A percentile compares a stretch with the other conserved stretches of the same genome.
Conservation (phyloP, 2,888 invertebrate genomes). For the Athalia rosae region DNA sequence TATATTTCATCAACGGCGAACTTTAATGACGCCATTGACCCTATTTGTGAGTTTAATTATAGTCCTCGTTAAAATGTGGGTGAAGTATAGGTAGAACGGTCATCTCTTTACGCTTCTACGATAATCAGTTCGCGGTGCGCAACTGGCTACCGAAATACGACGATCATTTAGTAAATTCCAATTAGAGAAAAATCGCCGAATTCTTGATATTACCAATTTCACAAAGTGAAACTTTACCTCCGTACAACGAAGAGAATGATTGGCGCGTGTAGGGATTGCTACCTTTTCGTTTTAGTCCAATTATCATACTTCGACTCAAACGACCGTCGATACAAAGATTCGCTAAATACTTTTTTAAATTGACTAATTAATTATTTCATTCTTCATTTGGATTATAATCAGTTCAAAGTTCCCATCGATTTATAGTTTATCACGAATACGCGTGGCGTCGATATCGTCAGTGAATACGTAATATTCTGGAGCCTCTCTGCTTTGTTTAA, state of each 20-base stretch:
- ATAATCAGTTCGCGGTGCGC: no score
- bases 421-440: no score
- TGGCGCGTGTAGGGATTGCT: neutral
- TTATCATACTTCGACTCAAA: no score
- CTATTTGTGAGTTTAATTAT: slow-evolving; percentile 2
- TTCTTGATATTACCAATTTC: slow-evolving; percentile 17
- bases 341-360: no score
- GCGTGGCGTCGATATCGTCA: no score
- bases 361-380: no score
- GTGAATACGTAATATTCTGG: no score
- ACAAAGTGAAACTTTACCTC: neutral
- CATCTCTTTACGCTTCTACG: neutral
- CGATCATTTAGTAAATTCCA: slow-evolving; percentile 27
- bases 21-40: slow-evolving; percentile 2
- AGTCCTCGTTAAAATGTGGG: neutral
- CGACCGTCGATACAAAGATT: no score
- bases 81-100: neutral
- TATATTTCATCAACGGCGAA: neutral
- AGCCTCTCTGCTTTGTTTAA: no score
- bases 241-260: neutral
- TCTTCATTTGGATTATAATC: neutral
- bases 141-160: slow-evolving; percentile 9
- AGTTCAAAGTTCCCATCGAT: neutral
- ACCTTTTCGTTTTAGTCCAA: no score
- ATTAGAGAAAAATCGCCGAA: slow-evolving; percentile 18